Evolutionary conservation across 2,888 invertebrate species (phyloP).

Genomic region (Iphiclides podalirius): DNA sequence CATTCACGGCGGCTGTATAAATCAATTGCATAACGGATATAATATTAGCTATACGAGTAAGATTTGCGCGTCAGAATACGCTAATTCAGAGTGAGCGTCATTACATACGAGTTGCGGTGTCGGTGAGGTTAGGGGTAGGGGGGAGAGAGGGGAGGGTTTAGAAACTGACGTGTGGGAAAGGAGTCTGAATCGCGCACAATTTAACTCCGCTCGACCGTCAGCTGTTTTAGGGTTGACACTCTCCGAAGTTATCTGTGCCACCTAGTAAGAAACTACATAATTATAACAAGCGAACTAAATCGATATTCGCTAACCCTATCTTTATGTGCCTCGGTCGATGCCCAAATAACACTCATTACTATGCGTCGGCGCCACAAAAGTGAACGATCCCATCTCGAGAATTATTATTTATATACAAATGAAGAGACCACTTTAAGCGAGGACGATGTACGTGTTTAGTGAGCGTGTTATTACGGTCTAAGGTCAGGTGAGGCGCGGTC

Average conservation of each 20-base stretch:
- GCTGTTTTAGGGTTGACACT: conserved; percentile 50
- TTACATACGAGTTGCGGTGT: conserved; percentile 40
- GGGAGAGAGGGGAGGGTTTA: conserved; percentile 62
- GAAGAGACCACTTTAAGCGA: conserved; percentile 73
- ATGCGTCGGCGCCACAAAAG: conserved; percentile 61
- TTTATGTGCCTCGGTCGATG: conserved; percentile 42
- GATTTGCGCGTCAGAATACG: too few species aligned
- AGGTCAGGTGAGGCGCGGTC: too few species aligned
- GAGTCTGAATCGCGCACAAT: conserved; percentile 50
- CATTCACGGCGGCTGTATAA: too few species aligned
- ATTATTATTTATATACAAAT: conserved; percentile 71
- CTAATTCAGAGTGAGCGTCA: neutral
- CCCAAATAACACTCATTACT: conserved; percentile 69
- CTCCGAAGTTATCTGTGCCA: conserved; percentile 17
- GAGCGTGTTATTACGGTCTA: conserved; percentile 72
- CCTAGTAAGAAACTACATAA: too few species aligned
- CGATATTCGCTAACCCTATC: conserved; percentile 5
- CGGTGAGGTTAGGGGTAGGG: too few species aligned
- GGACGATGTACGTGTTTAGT: conserved; percentile 63
- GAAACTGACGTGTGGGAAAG: conserved; percentile 75
- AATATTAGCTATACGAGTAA: too few species aligned
- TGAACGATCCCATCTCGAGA: too few species aligned
- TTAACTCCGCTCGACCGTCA: conserved; percentile 33
- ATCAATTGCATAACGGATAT: conserved; percentile 29
- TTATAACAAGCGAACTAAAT: neutral